Conservation (phyloP, 2,113 vertebrate species). For the Dasyurus viverrinus region DNA sequence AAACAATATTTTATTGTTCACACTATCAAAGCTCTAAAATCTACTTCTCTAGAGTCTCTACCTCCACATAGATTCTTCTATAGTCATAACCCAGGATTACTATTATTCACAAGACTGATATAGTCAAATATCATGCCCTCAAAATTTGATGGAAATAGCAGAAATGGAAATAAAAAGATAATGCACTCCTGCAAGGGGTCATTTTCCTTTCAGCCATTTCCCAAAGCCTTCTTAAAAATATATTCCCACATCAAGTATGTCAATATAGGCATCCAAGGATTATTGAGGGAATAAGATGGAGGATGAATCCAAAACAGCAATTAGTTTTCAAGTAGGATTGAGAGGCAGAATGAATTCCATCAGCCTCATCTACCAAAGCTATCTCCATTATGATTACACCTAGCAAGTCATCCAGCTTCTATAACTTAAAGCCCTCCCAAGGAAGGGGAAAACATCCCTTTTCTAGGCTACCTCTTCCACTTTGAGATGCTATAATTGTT, state of each 20-base stretch:
- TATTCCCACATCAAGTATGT: neutral
- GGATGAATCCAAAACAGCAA: neutral
- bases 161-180: neutral
- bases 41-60: neutral
- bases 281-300: neutral
- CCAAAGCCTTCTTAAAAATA: neutral
- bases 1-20: neutral
- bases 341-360: neutral
- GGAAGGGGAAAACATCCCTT: neutral
- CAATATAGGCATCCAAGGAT: neutral
- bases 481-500: neutral
- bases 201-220: neutral
- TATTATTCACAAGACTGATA: neutral
- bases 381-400: neutral
- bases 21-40: neutral
- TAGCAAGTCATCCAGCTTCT: too few relatives aligned
- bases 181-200: neutral
- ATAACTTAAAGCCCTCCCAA: neutral
- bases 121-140: neutral
- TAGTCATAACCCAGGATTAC: neutral
- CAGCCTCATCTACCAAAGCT: neutral
- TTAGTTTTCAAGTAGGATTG: neutral
- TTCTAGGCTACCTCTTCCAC: neutral
- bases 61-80: neutral
- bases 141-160: neutral